Base-by-base conservation (phyloP, 2,888 invertebrate species). In the Agrotis segetum region DNA sequence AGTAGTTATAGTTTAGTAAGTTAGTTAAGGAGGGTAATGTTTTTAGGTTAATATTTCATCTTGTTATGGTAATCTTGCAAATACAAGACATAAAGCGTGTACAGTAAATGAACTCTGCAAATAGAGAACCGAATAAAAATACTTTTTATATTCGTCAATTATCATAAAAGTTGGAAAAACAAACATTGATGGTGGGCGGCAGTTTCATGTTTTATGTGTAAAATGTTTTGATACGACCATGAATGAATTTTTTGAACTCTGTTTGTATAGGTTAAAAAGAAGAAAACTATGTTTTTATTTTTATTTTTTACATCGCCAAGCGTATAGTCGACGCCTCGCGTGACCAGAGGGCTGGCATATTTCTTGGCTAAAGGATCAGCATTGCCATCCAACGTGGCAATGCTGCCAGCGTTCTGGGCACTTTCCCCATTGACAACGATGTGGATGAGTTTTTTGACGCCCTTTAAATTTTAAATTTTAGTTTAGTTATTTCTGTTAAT, bases 131-230 rank as follows among this genome's bases (percentile, higher is more conserved):
- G 34, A 53, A 60, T 63, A 67, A 70, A 80, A 75, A 81, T 65
- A 62, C 58, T 67, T 74, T 66, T 75, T 63, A 62, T 65, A 53
- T 67, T 62, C 50, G 44, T 67, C 21, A 76, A 59, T n/a, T 71
- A 76, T 49, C 65, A 62, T 76, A 79, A 76, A 80, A 67, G 50
- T 53, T 53, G 67, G 64, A 55, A 65, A 63, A 63, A 80, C 74
- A 79, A 55, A 63, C 59, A 56, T 56, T 59, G 61, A 60, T 44
- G 67, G 58, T 62, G 72, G 73, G 58, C 65, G 72, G 73, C 59
- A 55, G 53, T 77, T 73, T 80, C 69, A 77, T 73, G 69, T 47
- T 61, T 71, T 50, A 77, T 73, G 72, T 52, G 49, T 53, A 82
- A 67, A 62, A 34, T 64, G 50, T 71, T 66, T 69, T 74, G 67